Evolutionary conservation across 2,888 invertebrate species (phyloP), one percentile per base, ranked within the genome.

Genomic region (Lissonota sp.): DNA sequence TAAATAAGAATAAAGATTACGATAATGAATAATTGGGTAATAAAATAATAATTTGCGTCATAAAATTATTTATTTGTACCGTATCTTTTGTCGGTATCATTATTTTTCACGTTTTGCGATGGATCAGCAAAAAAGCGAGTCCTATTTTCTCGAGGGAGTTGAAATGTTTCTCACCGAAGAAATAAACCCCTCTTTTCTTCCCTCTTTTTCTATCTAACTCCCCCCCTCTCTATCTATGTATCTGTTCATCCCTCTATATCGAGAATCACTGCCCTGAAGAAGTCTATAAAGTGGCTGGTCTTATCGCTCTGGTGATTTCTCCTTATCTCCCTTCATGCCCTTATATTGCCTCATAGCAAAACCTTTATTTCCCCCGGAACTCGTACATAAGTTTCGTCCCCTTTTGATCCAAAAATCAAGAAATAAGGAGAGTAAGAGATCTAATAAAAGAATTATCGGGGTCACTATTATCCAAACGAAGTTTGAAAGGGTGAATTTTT

Each of bases 311-410:
- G 40, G 39, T 46, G 58, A 7, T 10, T 37, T 26, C 49, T 53
- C 42, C 44, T 75, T 75, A 67, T 75, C 51, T 67, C 26, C 12
- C 60, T 67, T 62, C 62, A 42, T 6, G n/a, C 26, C 6, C 39
- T 67, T 55, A 49, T 39, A 14, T 64, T 74, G 16, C 37, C 37
- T 4, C 12, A 37, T 26, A 7, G 53, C 39, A 46, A 26, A 55
- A 26, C n/a, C 14, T 26, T 26, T 53, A 12, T 53, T 12, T 12
- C n/a, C 53, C 6, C 53, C 7, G 49, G 1, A n/a, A 49, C 0
- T 5, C 6, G 6, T 0, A 49, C 5, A 49, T 49, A 49, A n/a
- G 12, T 49, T n/a, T n/a, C 49, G 6, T 6, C 26, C 49, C 49
- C 12, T 4, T 49, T 49, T n/a, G n/a, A 49, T 49, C 49, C n/a